These are phyloP conservation scores for Origma solitaria DNA, from an alignment of 2,113 vertebrate species.

Conservation along the genomic window DNA sequence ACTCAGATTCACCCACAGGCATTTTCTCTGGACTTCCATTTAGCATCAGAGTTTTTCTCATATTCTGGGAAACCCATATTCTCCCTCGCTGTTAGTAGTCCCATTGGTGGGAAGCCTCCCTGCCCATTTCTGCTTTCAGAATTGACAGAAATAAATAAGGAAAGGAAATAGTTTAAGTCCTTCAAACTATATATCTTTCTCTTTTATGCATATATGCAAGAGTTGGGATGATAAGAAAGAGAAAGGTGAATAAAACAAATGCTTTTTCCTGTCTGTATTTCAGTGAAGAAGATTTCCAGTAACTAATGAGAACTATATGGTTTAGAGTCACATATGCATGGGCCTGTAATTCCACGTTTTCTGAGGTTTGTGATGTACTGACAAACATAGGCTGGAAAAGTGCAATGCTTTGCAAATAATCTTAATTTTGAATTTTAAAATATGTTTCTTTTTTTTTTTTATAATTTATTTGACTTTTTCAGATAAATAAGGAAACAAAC, in stretches of 20 bases:
- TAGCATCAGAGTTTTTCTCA: not conserved
- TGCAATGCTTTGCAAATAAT: not conserved
- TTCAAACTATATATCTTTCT: not conserved
- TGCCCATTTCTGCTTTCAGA: not conserved
- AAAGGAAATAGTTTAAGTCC: not conserved
- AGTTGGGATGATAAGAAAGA: not conserved
- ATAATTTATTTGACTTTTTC: not conserved
- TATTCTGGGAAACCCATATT: not conserved
- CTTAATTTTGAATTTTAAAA: not conserved
- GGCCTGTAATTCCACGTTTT: not conserved
- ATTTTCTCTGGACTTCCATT: not conserved
- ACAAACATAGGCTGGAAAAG: not conserved
- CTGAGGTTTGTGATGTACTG: not conserved
- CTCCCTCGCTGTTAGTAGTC: not conserved
- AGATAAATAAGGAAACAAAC: not conserved
- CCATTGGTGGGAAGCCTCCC: not conserved
- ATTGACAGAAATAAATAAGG: not conserved
- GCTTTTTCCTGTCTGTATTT: not conserved
- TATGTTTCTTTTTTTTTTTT: not conserved
- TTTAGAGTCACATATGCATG: not conserved
- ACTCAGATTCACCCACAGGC: not conserved
- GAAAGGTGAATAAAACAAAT: not conserved
- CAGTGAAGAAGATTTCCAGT: not conserved
- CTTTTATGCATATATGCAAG: not conserved
- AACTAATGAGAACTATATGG: not conserved